Percentiles rank a stretch among this genome's conserved stretches.
Conservation (phyloP, 2,113 vertebrate genomes). For the cattle (Bos taurus) region DNA sequence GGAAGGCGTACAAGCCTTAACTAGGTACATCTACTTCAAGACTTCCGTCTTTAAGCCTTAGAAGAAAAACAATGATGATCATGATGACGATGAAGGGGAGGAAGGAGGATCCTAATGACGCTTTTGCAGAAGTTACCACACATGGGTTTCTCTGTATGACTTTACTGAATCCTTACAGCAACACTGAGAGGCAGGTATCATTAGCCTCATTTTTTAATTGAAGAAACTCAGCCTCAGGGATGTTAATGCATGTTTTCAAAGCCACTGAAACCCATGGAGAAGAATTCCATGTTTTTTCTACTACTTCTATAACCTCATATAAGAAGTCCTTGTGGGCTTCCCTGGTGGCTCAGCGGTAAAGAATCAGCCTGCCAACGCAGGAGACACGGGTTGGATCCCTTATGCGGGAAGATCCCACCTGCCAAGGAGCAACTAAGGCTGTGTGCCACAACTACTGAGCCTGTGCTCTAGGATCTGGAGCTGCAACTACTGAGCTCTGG, state of each 20-base stretch:
- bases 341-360: background rate
- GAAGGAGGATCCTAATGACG: background rate
- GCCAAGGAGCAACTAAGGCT: background rate
- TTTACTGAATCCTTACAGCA: background rate
- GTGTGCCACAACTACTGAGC: background rate
- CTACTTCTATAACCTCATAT: background rate
- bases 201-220: background rate
- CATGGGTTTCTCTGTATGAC: background rate
- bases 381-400: background rate
- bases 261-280: background rate
- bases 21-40: background rate
- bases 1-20: background rate
- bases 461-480: background rate
- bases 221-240: background rate
- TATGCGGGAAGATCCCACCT: background rate
- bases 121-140: background rate
- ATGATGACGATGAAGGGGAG: background rate
- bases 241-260: background rate
- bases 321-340: background rate
- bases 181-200: background rate
- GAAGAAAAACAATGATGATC: background rate
- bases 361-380: background rate
- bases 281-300: background rate
- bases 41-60: background rate
- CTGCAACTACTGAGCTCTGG: fast-evolving